Base-by-base conservation (phyloP, 2,113 vertebrate species). In the Strigops habroptila region DNA sequence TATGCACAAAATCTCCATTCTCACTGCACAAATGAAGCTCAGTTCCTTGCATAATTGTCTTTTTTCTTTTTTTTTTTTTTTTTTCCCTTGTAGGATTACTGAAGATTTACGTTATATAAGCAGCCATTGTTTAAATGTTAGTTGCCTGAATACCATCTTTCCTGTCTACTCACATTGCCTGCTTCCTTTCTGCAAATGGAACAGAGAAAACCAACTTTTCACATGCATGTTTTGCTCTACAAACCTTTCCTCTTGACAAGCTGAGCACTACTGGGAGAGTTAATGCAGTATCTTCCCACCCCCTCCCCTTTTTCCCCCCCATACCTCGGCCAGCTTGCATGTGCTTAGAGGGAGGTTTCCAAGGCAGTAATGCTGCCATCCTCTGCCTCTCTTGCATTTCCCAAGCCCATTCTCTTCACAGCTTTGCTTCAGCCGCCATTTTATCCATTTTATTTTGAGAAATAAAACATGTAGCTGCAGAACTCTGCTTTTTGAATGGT, bases 231-330 rank as follows among this genome's bases (percentile, higher is more conserved):
- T 6, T 21, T 48, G 22, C 10, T 23, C 23, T 57, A 15, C 27
- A 80, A 53, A 49, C 14, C 9, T 18, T 21, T 55, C 14, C 12
- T 39, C 41, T 60, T 28, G 39, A 53, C 44, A 52, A 73, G 28
- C 5, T 53, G 15, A 55, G 11, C 31, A 44, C 24, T 21, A 55
- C 27, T n/a, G 31, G n/a, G 16, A 60, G 10, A 68, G 37, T n/a
- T 49, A 55, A 5, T 37, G 31, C 15, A 69, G 5, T 30, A 53
- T 6, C 12, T 52, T 35, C 59, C 35, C 10, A 23, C 23, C n/a
- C 23, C 10, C 4, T 7, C 7, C 9, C 15, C 18, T 35, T 24
- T 5, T 0, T 8, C 10, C 59, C 49, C 35, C 4, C 24, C 18
- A 35, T 59, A 27, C 44, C 52, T 43, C n/a, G 11, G 11, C 23